Base-by-base conservation (phyloP, 2,888 invertebrate genomes). In the Lissocephala sabroskyi region DNA sequence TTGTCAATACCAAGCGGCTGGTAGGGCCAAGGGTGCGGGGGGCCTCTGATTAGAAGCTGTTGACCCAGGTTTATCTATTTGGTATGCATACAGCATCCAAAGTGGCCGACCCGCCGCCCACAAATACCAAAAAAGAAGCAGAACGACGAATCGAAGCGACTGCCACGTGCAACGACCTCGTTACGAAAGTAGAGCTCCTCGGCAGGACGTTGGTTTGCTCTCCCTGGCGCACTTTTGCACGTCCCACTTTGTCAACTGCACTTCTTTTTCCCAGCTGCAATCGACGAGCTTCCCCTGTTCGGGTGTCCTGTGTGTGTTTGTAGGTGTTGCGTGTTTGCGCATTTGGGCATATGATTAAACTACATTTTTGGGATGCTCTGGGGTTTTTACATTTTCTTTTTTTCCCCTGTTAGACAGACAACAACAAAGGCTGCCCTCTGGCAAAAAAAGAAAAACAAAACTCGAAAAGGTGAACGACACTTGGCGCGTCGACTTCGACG, bases 341-440 rank as follows among this genome's bases (percentile, higher is more conserved):
- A 70, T 77, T 62, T 70, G 65, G 65, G 77, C 74, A 77, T 68
- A 74, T 70, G 64, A 75, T 71, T 71, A 71, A 61, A 75, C 76
- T 71, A 78, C 76, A 71, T 75, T 78, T 42, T 71, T 44, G 52
- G 33, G 47, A 53, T 62, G 65, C 58, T 42, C 32, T 40, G 18
- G 33, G 48, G 50, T 50, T 48, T 26, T 45, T 50, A 45, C 53
- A 45, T 44, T 30, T 41, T 29, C n/a, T 23, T 7, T 7, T 3
- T 30, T 3, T 7, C 3, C 19, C 16, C 16, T 16, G n/a, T n/a
- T n/a, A n/a, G n/a, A n/a, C n/a, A n/a, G n/a, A n/a, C n/a, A n/a
- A n/a, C n/a, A n/a, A n/a, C n/a, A n/a, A n/a, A n/a, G n/a, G n/a
- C 14, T 35, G 14, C 1, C 16, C 23, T 18, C 28, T n/a, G n/a